Conservation (phyloP, 1,140 invertebrate species). For the Venturia canescens region DNA sequence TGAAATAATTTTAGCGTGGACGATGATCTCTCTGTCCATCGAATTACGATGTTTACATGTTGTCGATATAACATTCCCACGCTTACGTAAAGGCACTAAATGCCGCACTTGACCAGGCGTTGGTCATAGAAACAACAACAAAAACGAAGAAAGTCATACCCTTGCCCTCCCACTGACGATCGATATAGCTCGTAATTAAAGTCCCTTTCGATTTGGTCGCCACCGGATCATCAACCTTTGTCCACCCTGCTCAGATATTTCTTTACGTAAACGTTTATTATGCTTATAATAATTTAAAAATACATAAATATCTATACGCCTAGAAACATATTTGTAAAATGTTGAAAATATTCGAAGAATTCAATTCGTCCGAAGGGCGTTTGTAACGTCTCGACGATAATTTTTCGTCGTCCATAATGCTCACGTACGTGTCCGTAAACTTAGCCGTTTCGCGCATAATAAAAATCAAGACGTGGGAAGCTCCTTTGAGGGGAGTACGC, state of each 20-base stretch:
- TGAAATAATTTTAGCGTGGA: not conserved
- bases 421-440: not conserved
- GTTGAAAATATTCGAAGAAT: not conserved
- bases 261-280: conserved; percentile 11
- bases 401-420: not conserved
- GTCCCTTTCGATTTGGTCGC: conserved; percentile 50
- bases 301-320: not conserved
- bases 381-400: not conserved
- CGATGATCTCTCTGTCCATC: conserved; percentile 68
- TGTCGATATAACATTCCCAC: conserved; percentile 78
- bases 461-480: not conserved
- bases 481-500: no score
- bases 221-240: conserved; percentile 15
- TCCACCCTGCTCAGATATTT: conserved; percentile 29
- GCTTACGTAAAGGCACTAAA: conserved; percentile 77
- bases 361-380: not conserved
- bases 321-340: not conserved
- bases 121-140: conserved; percentile 65
- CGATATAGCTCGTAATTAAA: conserved; percentile 65
- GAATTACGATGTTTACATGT: conserved; percentile 74
- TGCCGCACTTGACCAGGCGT: conserved; percentile 75
- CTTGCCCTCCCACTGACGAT: conserved; percentile 70
- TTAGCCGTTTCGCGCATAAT: not conserved
- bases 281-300: conserved; percentile 32
- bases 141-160: conserved; percentile 39